Conservation (phyloP, 2,888 invertebrate species). For the Drosophila recens region DNA sequence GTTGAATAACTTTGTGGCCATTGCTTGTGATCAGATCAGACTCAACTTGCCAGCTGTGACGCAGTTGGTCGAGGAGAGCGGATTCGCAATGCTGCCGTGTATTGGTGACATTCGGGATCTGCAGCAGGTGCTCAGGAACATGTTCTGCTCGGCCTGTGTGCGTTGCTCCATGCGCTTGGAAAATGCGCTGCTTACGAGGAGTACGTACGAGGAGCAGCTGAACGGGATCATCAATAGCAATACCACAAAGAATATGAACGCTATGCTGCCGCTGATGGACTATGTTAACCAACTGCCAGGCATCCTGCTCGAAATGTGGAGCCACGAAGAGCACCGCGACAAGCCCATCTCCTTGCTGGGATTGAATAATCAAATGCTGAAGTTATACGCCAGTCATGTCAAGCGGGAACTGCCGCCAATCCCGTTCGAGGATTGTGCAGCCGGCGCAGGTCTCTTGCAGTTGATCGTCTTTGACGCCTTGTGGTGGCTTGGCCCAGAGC, state of each 20-base stretch:
- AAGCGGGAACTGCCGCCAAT: slow-evolving; percentile 46
- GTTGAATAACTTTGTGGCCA: slow-evolving; percentile 36
- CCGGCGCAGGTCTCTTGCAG: slow-evolving; percentile 48
- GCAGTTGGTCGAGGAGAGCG: slow-evolving; percentile 21
- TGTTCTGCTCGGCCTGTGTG: slow-evolving; percentile 45
- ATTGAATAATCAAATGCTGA: slow-evolving; percentile 30
- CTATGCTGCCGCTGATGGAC: slow-evolving; percentile 32
- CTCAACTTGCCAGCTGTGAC: slow-evolving; percentile 27
- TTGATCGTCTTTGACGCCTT: slow-evolving; percentile 48
- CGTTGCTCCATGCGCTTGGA: slow-evolving; percentile 37
- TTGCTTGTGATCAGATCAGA: slow-evolving; percentile 36
- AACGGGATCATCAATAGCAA: slow-evolving; percentile 33
- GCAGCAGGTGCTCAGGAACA: slow-evolving; percentile 32
- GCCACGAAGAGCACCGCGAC: slow-evolving; percentile 36
- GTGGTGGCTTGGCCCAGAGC: slow-evolving; percentile 29
- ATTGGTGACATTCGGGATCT: slow-evolving; percentile 35
- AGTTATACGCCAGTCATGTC: slow-evolving; percentile 33
- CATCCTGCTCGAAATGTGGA: slow-evolving; percentile 45
- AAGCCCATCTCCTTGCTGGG: slow-evolving; percentile 38
- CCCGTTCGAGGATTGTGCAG: slow-evolving; percentile 47
- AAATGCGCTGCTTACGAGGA: slow-evolving; percentile 11
- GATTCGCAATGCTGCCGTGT: slow-evolving; percentile 21
- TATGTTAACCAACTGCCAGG: slow-evolving; percentile 42
- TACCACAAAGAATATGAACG: slow-evolving; percentile 37
- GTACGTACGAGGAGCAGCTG: slow-evolving; percentile 40